Evolutionary conservation across 2,888 invertebrate genomes (phyloP).

Genomic region (Cynaeus angustus): DNA sequence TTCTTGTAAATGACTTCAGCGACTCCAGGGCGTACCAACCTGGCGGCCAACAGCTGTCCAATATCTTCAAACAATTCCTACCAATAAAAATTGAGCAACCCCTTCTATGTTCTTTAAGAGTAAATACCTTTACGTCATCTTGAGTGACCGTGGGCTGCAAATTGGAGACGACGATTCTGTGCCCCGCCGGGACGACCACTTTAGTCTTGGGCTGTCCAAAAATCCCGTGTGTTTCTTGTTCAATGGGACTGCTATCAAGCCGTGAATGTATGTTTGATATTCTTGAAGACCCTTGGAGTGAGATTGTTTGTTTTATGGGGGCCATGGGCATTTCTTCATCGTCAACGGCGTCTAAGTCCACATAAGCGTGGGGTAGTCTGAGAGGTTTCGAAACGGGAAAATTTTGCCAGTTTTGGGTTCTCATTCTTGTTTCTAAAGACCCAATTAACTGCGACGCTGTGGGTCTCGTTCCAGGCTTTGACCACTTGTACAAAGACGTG

Average conservation of each 20-base stretch:
- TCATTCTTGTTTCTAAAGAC: constrained; percentile 54
- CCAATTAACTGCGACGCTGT: constrained; percentile 62
- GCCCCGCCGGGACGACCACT: constrained; percentile 76
- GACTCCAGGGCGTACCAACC: constrained; percentile 88
- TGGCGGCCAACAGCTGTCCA: constrained; percentile 88
- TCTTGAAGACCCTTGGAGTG: constrained; percentile 62
- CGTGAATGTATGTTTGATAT: constrained; percentile 70
- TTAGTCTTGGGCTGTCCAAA: constrained; percentile 69
- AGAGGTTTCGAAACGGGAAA: constrained; percentile 47
- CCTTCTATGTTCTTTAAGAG: not conserved
- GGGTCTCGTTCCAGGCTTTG: constrained; percentile 57
- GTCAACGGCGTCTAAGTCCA: constrained; percentile 67
- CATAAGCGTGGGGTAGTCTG: constrained; percentile 56
- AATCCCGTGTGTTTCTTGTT: constrained; percentile 66
- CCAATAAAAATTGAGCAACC: constrained; percentile 54
- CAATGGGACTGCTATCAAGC: constrained; percentile 69
- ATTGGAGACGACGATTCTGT: constrained; percentile 93
- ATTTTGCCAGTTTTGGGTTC: constrained; percentile 57
- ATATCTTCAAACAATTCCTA: constrained; percentile 96
- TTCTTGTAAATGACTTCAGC: constrained; percentile 94
- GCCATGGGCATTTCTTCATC: constrained; percentile 66
- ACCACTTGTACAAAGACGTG: constrained; percentile 61
- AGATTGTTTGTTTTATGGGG: constrained; percentile 57
- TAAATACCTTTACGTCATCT: constrained; percentile 88
- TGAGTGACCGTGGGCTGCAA: constrained; percentile 90